These are phyloP conservation scores for Sylvia borin DNA, from an alignment of 2,797 vertebrate species.

Conservation along the genomic window DNA sequence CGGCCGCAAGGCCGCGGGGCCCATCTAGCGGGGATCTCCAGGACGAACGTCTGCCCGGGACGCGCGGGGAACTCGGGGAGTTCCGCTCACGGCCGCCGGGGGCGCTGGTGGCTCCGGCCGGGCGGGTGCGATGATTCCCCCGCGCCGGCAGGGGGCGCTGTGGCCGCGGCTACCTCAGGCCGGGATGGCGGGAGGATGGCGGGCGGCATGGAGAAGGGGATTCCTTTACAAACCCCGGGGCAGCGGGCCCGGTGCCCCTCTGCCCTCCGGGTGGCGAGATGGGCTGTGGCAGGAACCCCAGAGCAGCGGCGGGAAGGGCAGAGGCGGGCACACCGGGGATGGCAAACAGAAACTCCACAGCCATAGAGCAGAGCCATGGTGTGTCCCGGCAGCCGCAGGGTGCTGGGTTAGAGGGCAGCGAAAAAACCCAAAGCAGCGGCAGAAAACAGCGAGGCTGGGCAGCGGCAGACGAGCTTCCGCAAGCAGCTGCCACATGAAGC, in stretches of 20 bases:
- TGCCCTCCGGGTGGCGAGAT: neutral
- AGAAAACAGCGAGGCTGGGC: neutral
- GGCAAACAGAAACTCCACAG: no score
- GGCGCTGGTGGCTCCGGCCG: neutral
- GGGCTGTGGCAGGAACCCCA: neutral
- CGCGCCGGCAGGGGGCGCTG: neutral
- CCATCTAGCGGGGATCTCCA: neutral
- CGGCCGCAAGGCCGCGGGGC: neutral
- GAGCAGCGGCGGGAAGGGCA: neutral
- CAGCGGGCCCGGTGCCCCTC: neutral
- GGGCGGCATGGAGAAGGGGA: neutral
- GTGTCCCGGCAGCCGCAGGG: no score
- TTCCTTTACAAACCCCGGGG: neutral
- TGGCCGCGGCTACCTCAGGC: neutral
- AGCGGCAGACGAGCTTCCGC: rapidly evolving
- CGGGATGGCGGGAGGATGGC: neutral
- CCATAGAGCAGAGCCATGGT: no score
- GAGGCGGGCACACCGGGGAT: neutral
- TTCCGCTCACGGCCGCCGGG: neutral
- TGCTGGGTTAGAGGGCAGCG: neutral
- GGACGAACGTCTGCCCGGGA: neutral
- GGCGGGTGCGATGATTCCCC: neutral
- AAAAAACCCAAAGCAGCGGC: neutral
- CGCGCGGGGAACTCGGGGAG: neutral
- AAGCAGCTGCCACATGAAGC: neutral